These are phyloP conservation scores for Strix aluco DNA, from an alignment of 2,113 vertebrate genomes.

Conservation along the genomic window DNA sequence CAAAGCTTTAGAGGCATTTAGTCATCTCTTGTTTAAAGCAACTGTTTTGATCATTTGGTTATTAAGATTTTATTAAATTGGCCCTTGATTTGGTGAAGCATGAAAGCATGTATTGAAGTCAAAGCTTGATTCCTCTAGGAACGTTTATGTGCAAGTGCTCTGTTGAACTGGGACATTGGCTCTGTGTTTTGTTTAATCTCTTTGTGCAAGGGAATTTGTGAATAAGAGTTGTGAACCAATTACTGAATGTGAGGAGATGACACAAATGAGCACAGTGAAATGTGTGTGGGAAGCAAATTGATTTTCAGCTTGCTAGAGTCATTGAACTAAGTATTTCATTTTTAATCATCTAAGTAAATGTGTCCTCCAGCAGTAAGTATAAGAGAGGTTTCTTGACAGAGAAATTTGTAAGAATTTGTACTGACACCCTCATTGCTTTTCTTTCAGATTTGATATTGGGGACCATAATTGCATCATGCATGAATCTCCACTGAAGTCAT, in stretches of 20 bases:
- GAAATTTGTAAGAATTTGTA: background rate
- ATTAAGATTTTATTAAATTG: background rate
- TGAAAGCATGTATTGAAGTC: background rate
- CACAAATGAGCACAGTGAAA: background rate
- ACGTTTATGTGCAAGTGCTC: background rate
- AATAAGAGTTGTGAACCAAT: background rate
- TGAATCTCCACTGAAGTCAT: background rate
- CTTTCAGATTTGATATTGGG: background rate
- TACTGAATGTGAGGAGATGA: background rate
- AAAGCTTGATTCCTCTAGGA: background rate
- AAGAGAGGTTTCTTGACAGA: background rate
- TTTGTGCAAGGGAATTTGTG: background rate
- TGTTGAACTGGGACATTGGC: background rate
- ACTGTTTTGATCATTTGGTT: background rate
- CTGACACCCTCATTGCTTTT: background rate
- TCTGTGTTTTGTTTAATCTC: slow-evolving; percentile 21
- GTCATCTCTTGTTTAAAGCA: background rate
- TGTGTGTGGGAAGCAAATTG: slow-evolving; percentile 3
- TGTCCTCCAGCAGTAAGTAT: background rate
- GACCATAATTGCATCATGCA: background rate
- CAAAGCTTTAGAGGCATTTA: background rate
- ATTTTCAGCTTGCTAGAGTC: background rate
- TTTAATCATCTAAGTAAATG: background rate
- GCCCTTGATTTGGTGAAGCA: background rate
- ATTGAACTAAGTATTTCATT: background rate